Percentiles rank a stretch among this genome's conserved stretches.
Conservation (phyloP, 2,888 invertebrate genomes). For the Serrognathus titanus region DNA sequence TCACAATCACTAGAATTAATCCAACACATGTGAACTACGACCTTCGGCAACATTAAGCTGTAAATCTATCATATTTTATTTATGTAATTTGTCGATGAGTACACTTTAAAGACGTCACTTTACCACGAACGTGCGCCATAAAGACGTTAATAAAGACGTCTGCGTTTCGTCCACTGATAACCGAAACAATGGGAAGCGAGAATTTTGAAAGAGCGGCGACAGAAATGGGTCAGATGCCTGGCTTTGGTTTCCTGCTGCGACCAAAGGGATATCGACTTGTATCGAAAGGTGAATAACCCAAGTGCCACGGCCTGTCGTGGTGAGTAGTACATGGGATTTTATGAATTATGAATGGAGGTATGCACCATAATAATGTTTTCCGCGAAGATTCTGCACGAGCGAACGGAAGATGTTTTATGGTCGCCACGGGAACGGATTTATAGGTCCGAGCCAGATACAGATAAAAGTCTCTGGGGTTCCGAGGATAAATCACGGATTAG, state of each 20-base stretch:
- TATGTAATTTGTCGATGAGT: too few species aligned
- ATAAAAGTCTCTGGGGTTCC: not conserved
- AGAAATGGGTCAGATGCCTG: constrained; percentile 30
- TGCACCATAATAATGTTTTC: not conserved
- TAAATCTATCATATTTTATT: too few species aligned
- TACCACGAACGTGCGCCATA: too few species aligned
- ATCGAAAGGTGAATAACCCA: constrained; percentile 33
- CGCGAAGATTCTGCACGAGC: not conserved
- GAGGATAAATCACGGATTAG: constrained; percentile 13
- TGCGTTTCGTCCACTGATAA: too few species aligned
- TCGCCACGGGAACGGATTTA: not conserved
- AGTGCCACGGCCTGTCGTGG: not conserved
- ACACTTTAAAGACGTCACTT: too few species aligned
- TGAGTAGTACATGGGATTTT: not conserved
- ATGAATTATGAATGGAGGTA: not conserved
- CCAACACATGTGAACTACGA: too few species aligned
- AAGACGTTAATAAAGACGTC: too few species aligned
- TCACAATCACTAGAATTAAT: too few species aligned
- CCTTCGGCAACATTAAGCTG: too few species aligned
- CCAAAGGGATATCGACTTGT: constrained; percentile 15
- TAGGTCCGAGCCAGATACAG: not conserved
- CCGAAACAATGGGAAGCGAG: too few species aligned
- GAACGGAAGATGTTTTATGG: not conserved
- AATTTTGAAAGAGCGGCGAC: not conserved
- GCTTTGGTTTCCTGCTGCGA: constrained; percentile 30